Evolutionary conservation across 1,140 invertebrate genomes (phyloP), one percentile per base, ranked within the genome.

Genomic region (Theocolax elegans): DNA sequence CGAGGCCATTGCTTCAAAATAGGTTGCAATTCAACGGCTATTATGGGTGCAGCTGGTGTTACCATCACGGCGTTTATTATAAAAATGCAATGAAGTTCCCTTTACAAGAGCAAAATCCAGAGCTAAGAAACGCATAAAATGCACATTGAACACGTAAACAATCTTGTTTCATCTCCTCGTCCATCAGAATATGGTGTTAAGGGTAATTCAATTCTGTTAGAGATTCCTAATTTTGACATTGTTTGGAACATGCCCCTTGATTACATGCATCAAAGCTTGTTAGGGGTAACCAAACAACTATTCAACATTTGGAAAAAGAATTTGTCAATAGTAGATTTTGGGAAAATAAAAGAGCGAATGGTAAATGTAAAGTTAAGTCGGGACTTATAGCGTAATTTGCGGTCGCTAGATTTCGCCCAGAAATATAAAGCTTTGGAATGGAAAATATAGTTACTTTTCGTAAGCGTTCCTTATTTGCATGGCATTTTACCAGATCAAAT

Each of bases 41-140:
- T 63, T 75, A 23, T 38, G 74, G 74, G 1, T 75, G 74, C 42
- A 72, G 68, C 38, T 75, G 72, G 51, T 76, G 75, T 51, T 76
- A 76, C 27, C 63, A 72, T n/a, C 21, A 63, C 66, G 72, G 75
- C 9, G 8, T 31, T 23, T 42, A 40, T 21, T 13, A 54, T 31
- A 21, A 12, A n/a, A 64, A 65, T 48, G 44, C 53, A 21, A 76
- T 68, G 63, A 38, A 67, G 42, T 74, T 42, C 46, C 59, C 42
- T 0, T 56, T 67, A 15, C 4, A 6, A 25, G 25, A 65, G 19
- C 40, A 42, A 29, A 51, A 72, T 54, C 35, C 67, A 35, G 23
- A 58, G 7, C 46, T 72, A 19, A 64, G 74, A 72, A 72, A n/a
- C 25, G 4, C 48, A 17, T 27, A 9, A 17, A n/a, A 67, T 51